Base-by-base conservation (phyloP, 2,888 invertebrate species). In the Heliconius erato region DNA sequence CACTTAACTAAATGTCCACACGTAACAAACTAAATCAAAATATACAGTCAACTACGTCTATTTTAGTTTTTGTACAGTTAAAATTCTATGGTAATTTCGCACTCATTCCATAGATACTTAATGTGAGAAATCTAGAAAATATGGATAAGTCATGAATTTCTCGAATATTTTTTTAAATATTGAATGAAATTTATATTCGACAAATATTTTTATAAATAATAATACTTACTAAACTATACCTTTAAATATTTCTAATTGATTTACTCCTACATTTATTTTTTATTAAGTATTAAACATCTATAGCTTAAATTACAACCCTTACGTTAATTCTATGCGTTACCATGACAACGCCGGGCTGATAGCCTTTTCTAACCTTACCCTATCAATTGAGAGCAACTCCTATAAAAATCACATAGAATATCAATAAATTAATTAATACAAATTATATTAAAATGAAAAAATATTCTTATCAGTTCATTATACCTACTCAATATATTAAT, bases 1-100 rank as follows among this genome's bases (percentile, higher is more conserved):
- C 79, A 77, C 79, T 79, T 35, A 71, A 79, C 54, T 40, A 32
- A 59, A 79, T 72, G 44, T 80, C 28, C 49, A 59, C 79, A 19
- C 7, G 74, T 19, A 19, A 44, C 16, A 12, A 65, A 76, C 59
- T 76, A 40, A 74, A 35, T 54, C 23, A 35, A 28, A 40, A n/a
- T 72, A 65, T 79, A 76, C 63, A 67, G n/a, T 76, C 59, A 74
- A 79, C 69, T 69, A n/a, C n/a, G 67, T 83, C 76, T 83, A 79
- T 83, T 79, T 81, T 32, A 72, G 79, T 65, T 71, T 32, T 19
- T 44, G 54, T 74, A 16, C n/a, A 26, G 23, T 40, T 77, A 6
- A 40, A 40, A 35, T 3, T 80, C 23, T 54, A 28, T 26, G 6
- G 40, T n/a, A 77, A 65, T 67, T 44, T n/a, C 19, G 23, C 77